Evolutionary conservation across 2,888 invertebrate genomes (phyloP), one percentile per base, ranked within the genome.

Genomic region (Ephialtes manifestator): DNA sequence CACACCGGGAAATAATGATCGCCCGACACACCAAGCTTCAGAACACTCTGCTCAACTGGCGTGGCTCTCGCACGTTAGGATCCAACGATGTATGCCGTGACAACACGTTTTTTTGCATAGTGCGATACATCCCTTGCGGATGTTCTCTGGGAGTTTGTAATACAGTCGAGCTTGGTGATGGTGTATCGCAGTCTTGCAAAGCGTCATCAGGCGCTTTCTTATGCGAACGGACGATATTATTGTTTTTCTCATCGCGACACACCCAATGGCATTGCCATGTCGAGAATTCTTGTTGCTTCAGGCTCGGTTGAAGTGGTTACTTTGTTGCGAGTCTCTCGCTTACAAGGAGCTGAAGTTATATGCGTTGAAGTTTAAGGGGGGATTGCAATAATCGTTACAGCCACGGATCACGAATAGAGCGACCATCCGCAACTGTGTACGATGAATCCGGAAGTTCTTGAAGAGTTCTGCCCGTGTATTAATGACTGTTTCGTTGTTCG

Each of bases 1-100:
- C 63, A 55, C 24, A 67, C 65, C 71, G 58, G 53, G 43, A 86
- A 81, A 84, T 75, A 72, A 82, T 78, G 74, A 75, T 83, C 65
- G 78, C 63, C 74, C 72, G 60, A 75, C 67, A 67, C 77, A 70
- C 63, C 81, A 63, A 39, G 76, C 60, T 55, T 60, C 53, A 72
- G 31, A 31, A 74, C 55, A 74, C 53, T 74, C 48, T 78, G 28
- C 68, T 53, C 68, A 28, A 68, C 48, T 28, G 68, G 15, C n/a
- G 24, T 39, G 15, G 2, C 24, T 68, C 51, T 55, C 58, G 46
- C 39, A 46, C 68, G 67, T 74, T 39, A 60, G 68, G 58, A 53
- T 46, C 43, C 68, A 28, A 55, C 46, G 11, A 20, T 35, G 51
- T 31, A 31, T 15, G 24, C 51, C 46, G 48, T 63, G 63, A 71